phyloP scores from a whole-genome alignment of 1,140 invertebrate genomes.

The Diuraphis noxia region DNA sequence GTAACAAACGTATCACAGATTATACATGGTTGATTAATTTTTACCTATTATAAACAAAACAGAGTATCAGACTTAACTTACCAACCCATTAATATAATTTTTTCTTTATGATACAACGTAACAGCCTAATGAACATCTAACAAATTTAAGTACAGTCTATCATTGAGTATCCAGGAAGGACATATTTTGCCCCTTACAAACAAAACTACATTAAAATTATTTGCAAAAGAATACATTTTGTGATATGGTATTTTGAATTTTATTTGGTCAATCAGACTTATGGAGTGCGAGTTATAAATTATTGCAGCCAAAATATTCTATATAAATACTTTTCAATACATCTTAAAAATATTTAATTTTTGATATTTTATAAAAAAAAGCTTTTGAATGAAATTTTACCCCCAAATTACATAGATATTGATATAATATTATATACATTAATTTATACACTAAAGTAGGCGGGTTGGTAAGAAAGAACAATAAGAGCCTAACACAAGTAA shows the following conservation, averaged over 20 bases:
- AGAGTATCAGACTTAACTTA: constrained; percentile 48
- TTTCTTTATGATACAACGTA: constrained; percentile 18
- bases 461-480: constrained; percentile 51
- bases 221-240: constrained; percentile 40
- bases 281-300: constrained; percentile 32
- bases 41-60: constrained; percentile 53
- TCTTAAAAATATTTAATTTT: constrained; percentile 28
- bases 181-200: constrained; percentile 17
- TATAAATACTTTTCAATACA: background rate
- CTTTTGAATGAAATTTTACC: constrained; percentile 26
- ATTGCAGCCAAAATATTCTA: constrained; percentile 39
- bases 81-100: constrained; percentile 51
- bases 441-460: constrained; percentile 41
- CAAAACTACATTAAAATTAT: constrained; percentile 35
- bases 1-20: constrained; percentile 53
- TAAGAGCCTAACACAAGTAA: constrained; percentile 19
- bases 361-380: constrained; percentile 22
- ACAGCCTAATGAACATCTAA: constrained; percentile 51
- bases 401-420: constrained; percentile 29
- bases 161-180: constrained; percentile 28
- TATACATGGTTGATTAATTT: constrained; percentile 53
- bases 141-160: constrained; percentile 49
- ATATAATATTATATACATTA: constrained; percentile 21
- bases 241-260: constrained; percentile 38
- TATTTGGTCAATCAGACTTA: constrained; percentile 52